Evolutionary conservation across 2,113 vertebrate genomes (phyloP).

Genomic region (Sinocyclocheilus anshuiensis): DNA sequence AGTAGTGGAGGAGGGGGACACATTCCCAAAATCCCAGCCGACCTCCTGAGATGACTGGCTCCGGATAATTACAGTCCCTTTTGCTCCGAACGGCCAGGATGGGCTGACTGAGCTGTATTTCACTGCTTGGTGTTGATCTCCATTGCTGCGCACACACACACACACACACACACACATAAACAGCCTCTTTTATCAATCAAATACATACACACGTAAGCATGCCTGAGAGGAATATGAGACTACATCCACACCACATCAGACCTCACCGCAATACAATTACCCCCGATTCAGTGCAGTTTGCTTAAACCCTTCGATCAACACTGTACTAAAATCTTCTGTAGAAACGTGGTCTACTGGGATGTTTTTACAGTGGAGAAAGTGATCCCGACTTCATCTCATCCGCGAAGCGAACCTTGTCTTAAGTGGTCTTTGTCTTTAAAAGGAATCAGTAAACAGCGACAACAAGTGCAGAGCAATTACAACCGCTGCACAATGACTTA

Average conservation of each 20-base stretch:
- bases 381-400: not conserved
- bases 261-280: slow-evolving; percentile 32
- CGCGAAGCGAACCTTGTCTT: not conserved
- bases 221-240: not conserved
- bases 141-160: not conserved
- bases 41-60: slow-evolving; percentile 58
- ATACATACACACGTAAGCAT: slow-evolving; percentile 15
- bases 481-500: not conserved
- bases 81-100: slow-evolving; percentile 15
- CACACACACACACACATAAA: slow-evolving; percentile 2
- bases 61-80: slow-evolving; percentile 56
- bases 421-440: slow-evolving; percentile 1
- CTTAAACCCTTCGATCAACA: slow-evolving; percentile 41
- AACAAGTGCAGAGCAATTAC: slow-evolving; percentile 10
- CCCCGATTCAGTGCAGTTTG: slow-evolving; percentile 15
- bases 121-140: not conserved
- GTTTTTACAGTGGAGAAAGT: slow-evolving; percentile 12
- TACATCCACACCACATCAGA: slow-evolving; percentile 41
- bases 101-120: not conserved
- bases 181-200: not conserved
- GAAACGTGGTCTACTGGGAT: slow-evolving; percentile 4
- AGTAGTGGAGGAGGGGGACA: slow-evolving; percentile 38
- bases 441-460: not conserved
- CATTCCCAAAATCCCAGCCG: slow-evolving; percentile 50
- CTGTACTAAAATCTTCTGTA: slow-evolving; percentile 7